Evolutionary conservation across 2,888 invertebrate species (phyloP).

Genomic region (Syrista parreyssii): DNA sequence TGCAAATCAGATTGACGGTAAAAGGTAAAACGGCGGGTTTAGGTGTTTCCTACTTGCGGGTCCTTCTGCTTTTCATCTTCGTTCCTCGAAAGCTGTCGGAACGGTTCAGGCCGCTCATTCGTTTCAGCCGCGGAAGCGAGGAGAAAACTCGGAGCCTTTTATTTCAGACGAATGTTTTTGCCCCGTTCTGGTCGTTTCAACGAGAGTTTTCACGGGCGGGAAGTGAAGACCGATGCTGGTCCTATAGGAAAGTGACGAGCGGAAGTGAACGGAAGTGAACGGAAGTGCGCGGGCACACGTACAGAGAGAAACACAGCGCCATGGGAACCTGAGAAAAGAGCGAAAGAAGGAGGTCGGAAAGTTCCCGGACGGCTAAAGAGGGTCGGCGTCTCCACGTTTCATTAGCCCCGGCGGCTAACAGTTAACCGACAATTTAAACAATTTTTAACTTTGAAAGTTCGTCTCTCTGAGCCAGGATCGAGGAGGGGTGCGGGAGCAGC

Average conservation of each 20-base stretch:
- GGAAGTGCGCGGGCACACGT: neutral
- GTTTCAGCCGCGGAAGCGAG: conserved; percentile 33
- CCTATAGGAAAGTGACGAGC: neutral
- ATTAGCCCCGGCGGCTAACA: conserved; percentile 60
- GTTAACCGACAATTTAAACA: conserved; percentile 64
- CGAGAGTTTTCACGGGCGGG: neutral
- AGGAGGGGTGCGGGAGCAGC: neutral
- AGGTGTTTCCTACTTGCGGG: neutral
- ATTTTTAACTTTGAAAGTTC: conserved; percentile 62
- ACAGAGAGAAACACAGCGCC: neutral
- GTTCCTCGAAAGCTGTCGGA: conserved; percentile 40
- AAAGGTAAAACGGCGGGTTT: neutral
- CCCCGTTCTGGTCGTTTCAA: neutral
- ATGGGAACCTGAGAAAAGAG: conserved; percentile 18
- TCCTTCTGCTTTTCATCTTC: conserved; percentile 45
- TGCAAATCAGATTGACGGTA: neutral
- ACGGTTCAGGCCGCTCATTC: conserved; percentile 45
- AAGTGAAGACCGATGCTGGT: neutral
- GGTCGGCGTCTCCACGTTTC: conserved; percentile 51
- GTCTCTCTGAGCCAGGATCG: conserved; percentile 11
- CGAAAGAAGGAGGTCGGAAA: conserved; percentile 36
- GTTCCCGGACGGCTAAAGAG: conserved; percentile 36
- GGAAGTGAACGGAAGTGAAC: neutral
- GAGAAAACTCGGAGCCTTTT: conserved; percentile 26
- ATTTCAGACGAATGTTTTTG: conserved; percentile 35